phyloP scores from a whole-genome alignment of 2,797 vertebrate species.

The Hipposideros larvatus region DNA sequence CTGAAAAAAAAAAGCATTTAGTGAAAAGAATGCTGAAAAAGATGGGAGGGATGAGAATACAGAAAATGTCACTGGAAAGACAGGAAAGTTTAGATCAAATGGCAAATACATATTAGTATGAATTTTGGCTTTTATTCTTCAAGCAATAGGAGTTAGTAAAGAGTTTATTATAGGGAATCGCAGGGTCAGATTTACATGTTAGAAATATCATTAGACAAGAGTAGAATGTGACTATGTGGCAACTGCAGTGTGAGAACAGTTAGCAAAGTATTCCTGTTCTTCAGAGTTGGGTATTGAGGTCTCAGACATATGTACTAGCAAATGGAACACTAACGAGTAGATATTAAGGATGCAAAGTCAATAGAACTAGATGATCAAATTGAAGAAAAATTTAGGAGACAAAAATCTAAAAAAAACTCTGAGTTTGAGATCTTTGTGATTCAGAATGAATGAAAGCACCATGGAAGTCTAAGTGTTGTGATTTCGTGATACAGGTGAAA shows the following conservation, averaged over 20 bases:
- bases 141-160: not conserved
- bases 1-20: not conserved
- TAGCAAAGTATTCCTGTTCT: not conserved
- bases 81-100: not conserved
- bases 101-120: not conserved
- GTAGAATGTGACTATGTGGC: not conserved
- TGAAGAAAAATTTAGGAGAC: not conserved
- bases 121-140: not conserved
- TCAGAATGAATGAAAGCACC: not conserved
- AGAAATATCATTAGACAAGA: not conserved
- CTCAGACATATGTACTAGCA: not conserved
- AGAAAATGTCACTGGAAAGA: not conserved
- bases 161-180: not conserved
- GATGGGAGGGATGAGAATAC: accelerated
- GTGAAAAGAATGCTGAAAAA: not conserved
- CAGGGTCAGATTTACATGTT: not conserved
- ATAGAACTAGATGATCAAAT: not conserved
- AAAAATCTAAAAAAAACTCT: not conserved
- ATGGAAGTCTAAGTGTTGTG: not conserved
- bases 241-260: not conserved
- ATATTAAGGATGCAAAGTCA: not conserved
- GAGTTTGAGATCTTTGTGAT: not conserved
- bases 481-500: not conserved
- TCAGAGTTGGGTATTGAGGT: not conserved
- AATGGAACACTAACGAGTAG: not conserved